phyloP scores from a whole-genome alignment of 2,888 invertebrate species.

The Lithophane ornitopus region DNA sequence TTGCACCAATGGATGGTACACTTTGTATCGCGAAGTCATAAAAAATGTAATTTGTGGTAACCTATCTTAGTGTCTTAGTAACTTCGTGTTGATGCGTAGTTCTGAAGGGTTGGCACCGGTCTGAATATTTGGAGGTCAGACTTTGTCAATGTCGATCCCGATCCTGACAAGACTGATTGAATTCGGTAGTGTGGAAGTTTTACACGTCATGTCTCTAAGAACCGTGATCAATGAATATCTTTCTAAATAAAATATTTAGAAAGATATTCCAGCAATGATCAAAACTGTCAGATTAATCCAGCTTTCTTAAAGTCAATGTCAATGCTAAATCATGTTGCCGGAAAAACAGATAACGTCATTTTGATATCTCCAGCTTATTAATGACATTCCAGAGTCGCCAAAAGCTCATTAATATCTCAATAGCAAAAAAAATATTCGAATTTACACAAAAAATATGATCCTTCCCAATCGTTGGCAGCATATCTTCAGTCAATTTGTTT shows the following conservation, averaged over 20 bases:
- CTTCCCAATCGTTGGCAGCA: constrained; percentile 18
- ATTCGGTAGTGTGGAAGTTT: constrained; percentile 5
- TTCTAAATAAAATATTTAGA: too few species aligned
- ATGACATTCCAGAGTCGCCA: neutral
- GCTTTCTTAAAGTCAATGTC: neutral
- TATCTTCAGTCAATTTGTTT: constrained; percentile 48
- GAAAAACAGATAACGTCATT: neutral
- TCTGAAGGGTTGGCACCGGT: constrained; percentile 25
- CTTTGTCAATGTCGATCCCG: constrained; percentile 4
- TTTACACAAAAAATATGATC: constrained; percentile 11
- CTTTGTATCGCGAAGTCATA: constrained; percentile 53
- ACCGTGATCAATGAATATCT: too few species aligned
- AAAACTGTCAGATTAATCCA: neutral
- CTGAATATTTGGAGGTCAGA: constrained; percentile 28
- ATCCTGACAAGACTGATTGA: neutral
- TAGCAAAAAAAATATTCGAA: neutral
- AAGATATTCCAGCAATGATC: neutral
- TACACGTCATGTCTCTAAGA: neutral
- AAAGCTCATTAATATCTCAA: neutral
- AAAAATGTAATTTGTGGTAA: constrained; percentile 54
- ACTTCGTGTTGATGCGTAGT: constrained; percentile 5
- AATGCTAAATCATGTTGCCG: neutral
- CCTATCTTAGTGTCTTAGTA: constrained; percentile 25
- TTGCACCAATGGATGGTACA: constrained; percentile 53
- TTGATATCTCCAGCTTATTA: neutral